Conservation (phyloP, 2,113 vertebrate genomes). For the Phasianus colchicus region DNA sequence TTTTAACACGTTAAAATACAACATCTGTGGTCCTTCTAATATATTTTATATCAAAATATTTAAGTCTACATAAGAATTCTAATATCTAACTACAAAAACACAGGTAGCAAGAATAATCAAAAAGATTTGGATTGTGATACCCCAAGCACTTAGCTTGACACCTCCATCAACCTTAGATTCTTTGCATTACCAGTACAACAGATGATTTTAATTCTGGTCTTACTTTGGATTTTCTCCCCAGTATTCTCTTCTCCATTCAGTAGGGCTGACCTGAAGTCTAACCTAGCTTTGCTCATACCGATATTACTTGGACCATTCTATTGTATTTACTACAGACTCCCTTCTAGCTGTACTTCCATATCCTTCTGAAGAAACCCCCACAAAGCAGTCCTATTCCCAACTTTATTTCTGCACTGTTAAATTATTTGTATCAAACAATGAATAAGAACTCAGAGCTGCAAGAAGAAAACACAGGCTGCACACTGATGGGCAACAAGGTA, state of each 20-base stretch:
- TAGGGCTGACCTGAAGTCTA: not conserved
- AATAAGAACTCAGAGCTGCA: not conserved
- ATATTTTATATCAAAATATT: not conserved
- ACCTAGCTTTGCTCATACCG: not conserved
- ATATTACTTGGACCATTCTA: not conserved
- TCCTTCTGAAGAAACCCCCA: not conserved
- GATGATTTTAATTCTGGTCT: not conserved
- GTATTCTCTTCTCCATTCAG: not conserved
- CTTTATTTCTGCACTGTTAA: not conserved
- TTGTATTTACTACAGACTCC: fast-evolving
- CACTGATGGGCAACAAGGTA: not conserved
- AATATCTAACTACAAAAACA: not conserved
- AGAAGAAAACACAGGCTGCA: not conserved
- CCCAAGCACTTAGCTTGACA: not conserved
- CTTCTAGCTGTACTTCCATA: not conserved
- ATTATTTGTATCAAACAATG: not conserved
- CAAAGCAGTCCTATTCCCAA: not conserved
- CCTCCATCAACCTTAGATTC: not conserved
- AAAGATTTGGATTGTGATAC: not conserved
- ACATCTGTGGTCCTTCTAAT: not conserved
- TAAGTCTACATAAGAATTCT: not conserved
- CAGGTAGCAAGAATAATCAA: not conserved
- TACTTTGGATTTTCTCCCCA: not conserved
- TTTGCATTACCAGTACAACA: not conserved
- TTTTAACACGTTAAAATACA: not conserved